These are phyloP conservation scores for Saccostrea glomerata DNA, from an alignment of 1,140 invertebrate genomes.

Conservation along the genomic window DNA sequence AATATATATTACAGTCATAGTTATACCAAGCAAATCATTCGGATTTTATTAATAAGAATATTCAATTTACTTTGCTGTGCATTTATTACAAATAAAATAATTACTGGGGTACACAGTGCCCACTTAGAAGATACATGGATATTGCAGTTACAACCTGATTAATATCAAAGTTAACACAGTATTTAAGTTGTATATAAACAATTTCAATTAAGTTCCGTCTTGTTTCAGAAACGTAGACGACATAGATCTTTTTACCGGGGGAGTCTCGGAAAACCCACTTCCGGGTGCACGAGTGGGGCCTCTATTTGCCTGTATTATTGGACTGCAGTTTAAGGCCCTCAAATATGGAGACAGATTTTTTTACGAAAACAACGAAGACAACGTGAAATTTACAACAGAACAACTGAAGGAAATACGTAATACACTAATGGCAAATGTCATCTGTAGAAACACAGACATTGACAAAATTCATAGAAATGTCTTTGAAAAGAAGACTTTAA, in stretches of 20 bases:
- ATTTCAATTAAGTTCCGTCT: neutral
- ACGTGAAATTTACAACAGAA: slow-evolving; percentile 35
- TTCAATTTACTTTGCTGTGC: too few relatives aligned
- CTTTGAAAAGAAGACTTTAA: slow-evolving; percentile 42
- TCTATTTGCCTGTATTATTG: slow-evolving; percentile 96
- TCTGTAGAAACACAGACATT: slow-evolving; percentile 59
- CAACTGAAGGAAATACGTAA: slow-evolving; percentile 46
- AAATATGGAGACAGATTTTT: slow-evolving; percentile 96
- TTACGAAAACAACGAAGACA: slow-evolving; percentile 87
- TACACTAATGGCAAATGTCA: slow-evolving; percentile 52
- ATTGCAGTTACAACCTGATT: too few relatives aligned
- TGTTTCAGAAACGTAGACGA: slow-evolving; percentile 49
- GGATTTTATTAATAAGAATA: too few relatives aligned
- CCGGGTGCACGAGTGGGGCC: slow-evolving; percentile 93
- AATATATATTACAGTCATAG: too few relatives aligned
- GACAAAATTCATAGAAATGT: slow-evolving; percentile 44
- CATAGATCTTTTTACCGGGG: slow-evolving; percentile 66
- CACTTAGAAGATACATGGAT: too few relatives aligned
- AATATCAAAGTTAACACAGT: too few relatives aligned
- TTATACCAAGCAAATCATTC: too few relatives aligned
- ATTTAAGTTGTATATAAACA: too few relatives aligned
- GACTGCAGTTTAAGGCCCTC: slow-evolving; percentile 93
- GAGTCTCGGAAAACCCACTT: slow-evolving; percentile 91
- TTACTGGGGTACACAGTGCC: too few relatives aligned
- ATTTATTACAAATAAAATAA: too few relatives aligned